Conservation (phyloP, 2,888 invertebrate species). For the Tetragonula carbonaria region DNA sequence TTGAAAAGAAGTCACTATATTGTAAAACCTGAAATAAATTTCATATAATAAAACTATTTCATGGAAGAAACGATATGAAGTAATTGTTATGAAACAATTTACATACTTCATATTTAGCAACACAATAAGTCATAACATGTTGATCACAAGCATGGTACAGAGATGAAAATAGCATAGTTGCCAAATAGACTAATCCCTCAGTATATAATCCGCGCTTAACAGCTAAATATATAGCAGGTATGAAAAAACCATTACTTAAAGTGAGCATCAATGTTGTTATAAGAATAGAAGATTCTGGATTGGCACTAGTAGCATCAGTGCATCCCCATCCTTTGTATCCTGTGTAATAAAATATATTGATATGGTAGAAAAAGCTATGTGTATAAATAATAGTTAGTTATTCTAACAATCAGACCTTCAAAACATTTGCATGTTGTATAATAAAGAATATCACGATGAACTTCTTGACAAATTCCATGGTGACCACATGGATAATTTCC, state of each 20-base stretch:
- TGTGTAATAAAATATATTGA: constrained; percentile 65
- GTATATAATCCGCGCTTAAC: constrained; percentile 84
- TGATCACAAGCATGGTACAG: constrained; percentile 88
- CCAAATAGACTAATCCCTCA: constrained; percentile 86
- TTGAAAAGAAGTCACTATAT: constrained; percentile 86
- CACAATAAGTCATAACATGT: constrained; percentile 83
- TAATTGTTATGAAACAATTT: constrained; percentile 25
- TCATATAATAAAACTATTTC: constrained; percentile 5
- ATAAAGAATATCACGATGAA: constrained; percentile 83
- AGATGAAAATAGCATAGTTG: constrained; percentile 86
- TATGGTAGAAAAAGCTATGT: not conserved
- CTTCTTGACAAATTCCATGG: constrained; percentile 84
- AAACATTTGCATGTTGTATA: constrained; percentile 84
- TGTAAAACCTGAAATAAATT: constrained; percentile 83
- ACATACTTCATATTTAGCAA: constrained; percentile 83
- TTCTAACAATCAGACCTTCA: constrained; percentile 76
- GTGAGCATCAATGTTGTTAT: constrained; percentile 84
- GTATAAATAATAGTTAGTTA: not conserved
- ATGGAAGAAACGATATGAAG: not conserved
- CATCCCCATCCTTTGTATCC: constrained; percentile 87
- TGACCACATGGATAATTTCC: constrained; percentile 82
- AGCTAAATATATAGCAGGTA: constrained; percentile 86
- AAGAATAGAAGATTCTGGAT: constrained; percentile 80
- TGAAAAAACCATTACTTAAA: constrained; percentile 86
- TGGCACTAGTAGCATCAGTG: constrained; percentile 85